phyloP scores from a whole-genome alignment of 2,113 vertebrate genomes.

The Polypterus senegalus region DNA sequence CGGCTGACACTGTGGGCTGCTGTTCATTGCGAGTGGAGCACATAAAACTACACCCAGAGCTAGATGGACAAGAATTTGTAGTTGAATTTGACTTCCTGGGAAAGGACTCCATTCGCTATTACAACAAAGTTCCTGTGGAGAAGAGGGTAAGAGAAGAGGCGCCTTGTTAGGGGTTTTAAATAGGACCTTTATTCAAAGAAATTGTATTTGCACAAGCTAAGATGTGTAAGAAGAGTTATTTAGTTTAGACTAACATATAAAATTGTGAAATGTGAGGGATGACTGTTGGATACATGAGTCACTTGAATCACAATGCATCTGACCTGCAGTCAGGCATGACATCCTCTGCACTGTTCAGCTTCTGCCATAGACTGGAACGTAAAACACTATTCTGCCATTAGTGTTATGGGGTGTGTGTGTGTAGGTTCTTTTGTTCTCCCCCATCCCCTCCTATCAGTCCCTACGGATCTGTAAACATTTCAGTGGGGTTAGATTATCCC shows the following conservation, averaged over 20 bases:
- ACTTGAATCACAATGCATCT: no score
- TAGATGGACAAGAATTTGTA: conserved; percentile 86
- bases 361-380: no score
- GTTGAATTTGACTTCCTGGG: conserved; percentile 94
- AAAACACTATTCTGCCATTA: no score
- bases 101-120: conserved; percentile 95
- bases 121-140: conserved; percentile 94
- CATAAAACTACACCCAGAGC: conserved; percentile 73
- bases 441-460: no score
- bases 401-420: no score
- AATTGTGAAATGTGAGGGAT: background rate
- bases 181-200: no score
- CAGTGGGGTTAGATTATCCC: no score
- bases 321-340: no score
- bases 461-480: no score
- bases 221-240: conserved; percentile 16
- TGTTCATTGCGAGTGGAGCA: conserved; percentile 91
- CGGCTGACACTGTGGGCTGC: conserved; percentile 88
- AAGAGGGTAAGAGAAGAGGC: conserved; percentile 68
- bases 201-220: conserved; percentile 12
- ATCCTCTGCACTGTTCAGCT: no score
- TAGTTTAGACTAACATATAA: no score
- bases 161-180: background rate
- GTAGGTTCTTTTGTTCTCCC: no score
- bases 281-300: background rate